These are phyloP conservation scores for Crotalus viridis DNA, from an alignment of 2,113 vertebrate genomes.

Conservation along the genomic window DNA sequence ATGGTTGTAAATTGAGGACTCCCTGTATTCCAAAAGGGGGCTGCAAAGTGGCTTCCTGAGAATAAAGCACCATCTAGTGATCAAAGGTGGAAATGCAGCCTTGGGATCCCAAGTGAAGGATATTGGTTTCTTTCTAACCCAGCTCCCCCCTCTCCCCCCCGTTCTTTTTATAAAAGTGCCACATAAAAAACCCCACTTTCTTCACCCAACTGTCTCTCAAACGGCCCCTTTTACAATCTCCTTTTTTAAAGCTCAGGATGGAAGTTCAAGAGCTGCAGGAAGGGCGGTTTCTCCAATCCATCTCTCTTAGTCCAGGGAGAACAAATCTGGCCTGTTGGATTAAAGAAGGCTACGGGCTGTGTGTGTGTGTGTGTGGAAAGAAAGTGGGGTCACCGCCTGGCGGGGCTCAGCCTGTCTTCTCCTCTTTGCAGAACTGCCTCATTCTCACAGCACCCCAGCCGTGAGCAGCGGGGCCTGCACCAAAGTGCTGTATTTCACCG, in stretches of 20 bases:
- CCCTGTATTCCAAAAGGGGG: not conserved
- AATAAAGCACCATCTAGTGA: conserved; percentile 49
- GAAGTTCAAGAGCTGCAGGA: not conserved
- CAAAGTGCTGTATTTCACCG: conserved; percentile 96
- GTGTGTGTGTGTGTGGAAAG: not conserved
- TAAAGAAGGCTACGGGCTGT: not conserved
- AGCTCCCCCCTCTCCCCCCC: too few species aligned
- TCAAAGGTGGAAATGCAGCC: not conserved
- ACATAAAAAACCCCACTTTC: not conserved
- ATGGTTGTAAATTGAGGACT: too few species aligned
- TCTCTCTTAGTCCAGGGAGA: not conserved
- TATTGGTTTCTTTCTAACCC: not conserved
- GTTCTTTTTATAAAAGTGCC: not conserved
- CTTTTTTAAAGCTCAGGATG: not conserved
- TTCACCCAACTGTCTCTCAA: too few species aligned
- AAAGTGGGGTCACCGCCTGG: not conserved
- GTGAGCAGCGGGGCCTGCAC: conserved; percentile 83
- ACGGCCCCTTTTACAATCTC: not conserved
- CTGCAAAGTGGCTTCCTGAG: not conserved
- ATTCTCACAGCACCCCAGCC: conserved; percentile 80
- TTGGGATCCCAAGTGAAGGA: not conserved
- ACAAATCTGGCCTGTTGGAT: not conserved
- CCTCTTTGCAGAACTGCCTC: conserved; percentile 76
- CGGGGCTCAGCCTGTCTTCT: not conserved
- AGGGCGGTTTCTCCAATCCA: not conserved